These are phyloP conservation scores for Protomyctophum bolini DNA, from an alignment of 2,113 vertebrate genomes.

Conservation along the genomic window DNA sequence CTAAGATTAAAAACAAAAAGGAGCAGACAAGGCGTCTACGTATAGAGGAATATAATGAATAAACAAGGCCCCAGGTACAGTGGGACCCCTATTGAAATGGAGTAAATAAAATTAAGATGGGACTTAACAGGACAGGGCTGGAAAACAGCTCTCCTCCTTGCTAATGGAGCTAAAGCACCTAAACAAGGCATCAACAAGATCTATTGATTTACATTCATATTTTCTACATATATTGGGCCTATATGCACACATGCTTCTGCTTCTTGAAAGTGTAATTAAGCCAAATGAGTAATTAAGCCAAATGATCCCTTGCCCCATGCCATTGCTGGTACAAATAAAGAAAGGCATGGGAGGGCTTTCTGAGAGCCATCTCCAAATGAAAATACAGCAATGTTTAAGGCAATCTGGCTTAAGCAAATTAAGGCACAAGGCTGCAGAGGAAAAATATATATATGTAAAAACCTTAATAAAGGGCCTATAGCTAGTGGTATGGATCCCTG, in stretches of 20 bases:
- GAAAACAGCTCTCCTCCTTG: conserved; percentile 42
- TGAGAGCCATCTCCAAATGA: conserved; percentile 35
- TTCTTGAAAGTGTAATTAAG: conserved; percentile 3
- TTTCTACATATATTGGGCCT: conserved; percentile 62
- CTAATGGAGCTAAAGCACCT: conserved; percentile 61
- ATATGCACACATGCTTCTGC: conserved; percentile 50
- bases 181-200: conserved; percentile 57
- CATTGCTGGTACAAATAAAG: conserved; percentile 51
- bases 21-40: conserved; percentile 55
- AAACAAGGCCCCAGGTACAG: conserved; percentile 52
- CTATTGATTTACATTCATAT: conserved; percentile 68
- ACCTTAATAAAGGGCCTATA: conserved; percentile 29
- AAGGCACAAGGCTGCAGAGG: conserved; percentile 67
- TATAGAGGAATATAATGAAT: conserved; percentile 66
- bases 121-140: conserved; percentile 45
- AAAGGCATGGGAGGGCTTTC: conserved; percentile 29
- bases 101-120: conserved; percentile 27
- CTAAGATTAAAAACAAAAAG: conserved; percentile 61
- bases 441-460: conserved; percentile 17
- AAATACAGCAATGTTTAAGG: conserved; percentile 38
- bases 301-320: conserved; percentile 17
- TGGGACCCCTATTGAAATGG: conserved; percentile 10
- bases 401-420: conserved; percentile 40
- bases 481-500: conserved; percentile 66
- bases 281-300: conserved; percentile 43